Evolutionary conservation across 2,888 invertebrate species (phyloP).

Genomic region (Ceraclea dissimilis): DNA sequence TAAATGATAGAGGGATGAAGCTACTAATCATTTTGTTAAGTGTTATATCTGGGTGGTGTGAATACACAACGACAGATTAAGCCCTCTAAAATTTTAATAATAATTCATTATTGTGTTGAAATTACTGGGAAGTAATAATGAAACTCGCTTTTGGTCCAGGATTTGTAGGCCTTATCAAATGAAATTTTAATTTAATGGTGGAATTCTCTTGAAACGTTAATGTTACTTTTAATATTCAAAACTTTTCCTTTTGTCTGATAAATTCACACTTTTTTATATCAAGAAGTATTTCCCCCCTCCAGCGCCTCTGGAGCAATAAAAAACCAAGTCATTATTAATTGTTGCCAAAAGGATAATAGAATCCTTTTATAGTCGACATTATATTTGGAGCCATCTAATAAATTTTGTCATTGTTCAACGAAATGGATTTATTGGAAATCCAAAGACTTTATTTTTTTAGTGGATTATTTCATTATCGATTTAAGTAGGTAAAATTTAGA

Average conservation of each 20-base stretch:
- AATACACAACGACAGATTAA: no score
- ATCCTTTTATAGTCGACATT: not conserved
- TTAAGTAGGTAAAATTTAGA: no score
- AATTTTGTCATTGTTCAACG: not conserved
- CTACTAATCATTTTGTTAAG: no score
- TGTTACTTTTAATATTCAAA: not conserved
- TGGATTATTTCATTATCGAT: no score
- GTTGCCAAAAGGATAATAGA: conserved; percentile 8
- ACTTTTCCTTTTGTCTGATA: not conserved
- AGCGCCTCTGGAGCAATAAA: not conserved
- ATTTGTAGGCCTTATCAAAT: not conserved
- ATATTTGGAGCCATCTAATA: not conserved
- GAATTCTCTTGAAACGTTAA: not conserved
- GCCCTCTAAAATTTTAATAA: no score
- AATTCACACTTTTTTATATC: not conserved
- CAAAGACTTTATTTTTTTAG: not conserved
- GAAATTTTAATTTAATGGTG: not conserved
- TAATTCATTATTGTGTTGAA: no score
- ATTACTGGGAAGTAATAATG: no score
- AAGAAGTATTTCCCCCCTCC: not conserved
- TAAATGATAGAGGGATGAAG: no score
- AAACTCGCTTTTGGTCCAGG: not conserved
- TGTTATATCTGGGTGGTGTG: no score
- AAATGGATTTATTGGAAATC: not conserved
- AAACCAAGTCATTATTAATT: conserved; percentile 15